These are phyloP conservation scores for Yponomeuta cagnagella DNA, from an alignment of 2,888 invertebrate species.

Conservation along the genomic window DNA sequence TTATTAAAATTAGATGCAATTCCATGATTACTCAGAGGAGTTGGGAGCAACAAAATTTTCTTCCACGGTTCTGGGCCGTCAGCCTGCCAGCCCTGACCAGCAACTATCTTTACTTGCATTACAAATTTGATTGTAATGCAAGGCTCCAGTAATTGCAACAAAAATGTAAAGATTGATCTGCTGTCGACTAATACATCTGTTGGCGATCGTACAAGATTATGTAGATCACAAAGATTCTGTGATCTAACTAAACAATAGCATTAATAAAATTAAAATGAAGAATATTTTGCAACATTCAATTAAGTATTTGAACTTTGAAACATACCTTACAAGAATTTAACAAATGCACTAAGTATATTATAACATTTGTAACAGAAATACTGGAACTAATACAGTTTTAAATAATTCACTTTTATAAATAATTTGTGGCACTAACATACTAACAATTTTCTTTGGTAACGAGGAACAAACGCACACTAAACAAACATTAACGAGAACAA, in stretches of 20 bases:
- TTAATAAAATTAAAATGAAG: background rate
- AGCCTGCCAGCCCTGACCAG: too few species aligned
- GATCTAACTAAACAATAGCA: background rate
- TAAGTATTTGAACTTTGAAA: conserved; percentile 61
- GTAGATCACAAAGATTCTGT: background rate
- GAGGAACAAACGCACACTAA: conserved; percentile 72
- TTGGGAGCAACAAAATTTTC: too few species aligned
- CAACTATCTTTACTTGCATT: too few species aligned
- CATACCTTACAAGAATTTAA: conserved; percentile 66
- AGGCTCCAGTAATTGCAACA: too few species aligned
- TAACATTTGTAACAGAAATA: conserved; percentile 46
- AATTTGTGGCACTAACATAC: conserved; percentile 39
- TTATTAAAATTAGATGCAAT: too few species aligned
- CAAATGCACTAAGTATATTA: conserved; percentile 44
- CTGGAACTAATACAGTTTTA: conserved; percentile 50
- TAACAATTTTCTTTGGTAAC: conserved; percentile 64
- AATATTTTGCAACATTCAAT: conserved; percentile 16
- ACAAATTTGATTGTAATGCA: too few species aligned
- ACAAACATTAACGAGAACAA: conserved; percentile 68
- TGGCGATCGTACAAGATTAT: background rate
- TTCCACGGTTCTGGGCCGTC: too few species aligned
- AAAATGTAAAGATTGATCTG: too few species aligned
- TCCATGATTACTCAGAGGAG: too few species aligned
- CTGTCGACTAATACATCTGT: too few species aligned
- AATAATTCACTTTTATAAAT: conserved; percentile 29